Conservation (phyloP, 2,888 invertebrate species). For the Harpagoxenus sublaevis region DNA sequence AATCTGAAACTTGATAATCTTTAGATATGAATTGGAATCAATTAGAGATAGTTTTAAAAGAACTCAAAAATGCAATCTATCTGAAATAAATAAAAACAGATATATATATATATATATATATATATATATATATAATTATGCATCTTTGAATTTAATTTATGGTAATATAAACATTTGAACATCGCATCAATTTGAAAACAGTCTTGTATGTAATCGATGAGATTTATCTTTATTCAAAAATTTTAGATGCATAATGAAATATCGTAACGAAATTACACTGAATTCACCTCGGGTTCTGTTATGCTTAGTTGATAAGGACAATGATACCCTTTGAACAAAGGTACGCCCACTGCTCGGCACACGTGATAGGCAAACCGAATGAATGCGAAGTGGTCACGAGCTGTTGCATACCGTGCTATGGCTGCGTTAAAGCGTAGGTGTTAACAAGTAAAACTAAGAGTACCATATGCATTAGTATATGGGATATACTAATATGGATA, state of each 20-base stretch:
- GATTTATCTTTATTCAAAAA: conserved; percentile 16
- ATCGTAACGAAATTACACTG: conserved; percentile 19
- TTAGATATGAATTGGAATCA: background rate
- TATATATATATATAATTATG: background rate
- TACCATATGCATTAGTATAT: background rate
- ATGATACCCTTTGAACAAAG: conserved; percentile 39
- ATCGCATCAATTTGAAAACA: background rate
- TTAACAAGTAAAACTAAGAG: conserved; percentile 24
- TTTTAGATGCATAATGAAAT: conserved; percentile 17
- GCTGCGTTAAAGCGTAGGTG: conserved; percentile 4
- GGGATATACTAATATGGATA: background rate
- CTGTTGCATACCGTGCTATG: conserved; percentile 11
- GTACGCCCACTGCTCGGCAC: conserved; percentile 29
- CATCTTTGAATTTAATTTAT: background rate
- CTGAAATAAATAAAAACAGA: background rate
- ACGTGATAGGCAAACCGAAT: conserved; percentile 42
- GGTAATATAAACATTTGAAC: background rate
- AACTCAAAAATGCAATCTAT: background rate
- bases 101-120: background rate
- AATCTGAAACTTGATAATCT: background rate
- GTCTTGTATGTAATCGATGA: background rate
- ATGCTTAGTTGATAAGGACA: conserved; percentile 38
- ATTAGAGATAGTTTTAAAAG: background rate
- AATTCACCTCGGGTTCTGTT: conserved; percentile 32
- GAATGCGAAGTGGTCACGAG: conserved; percentile 46